phyloP scores from a whole-genome alignment of 2,113 vertebrate species.

The Notiomystis cincta region DNA sequence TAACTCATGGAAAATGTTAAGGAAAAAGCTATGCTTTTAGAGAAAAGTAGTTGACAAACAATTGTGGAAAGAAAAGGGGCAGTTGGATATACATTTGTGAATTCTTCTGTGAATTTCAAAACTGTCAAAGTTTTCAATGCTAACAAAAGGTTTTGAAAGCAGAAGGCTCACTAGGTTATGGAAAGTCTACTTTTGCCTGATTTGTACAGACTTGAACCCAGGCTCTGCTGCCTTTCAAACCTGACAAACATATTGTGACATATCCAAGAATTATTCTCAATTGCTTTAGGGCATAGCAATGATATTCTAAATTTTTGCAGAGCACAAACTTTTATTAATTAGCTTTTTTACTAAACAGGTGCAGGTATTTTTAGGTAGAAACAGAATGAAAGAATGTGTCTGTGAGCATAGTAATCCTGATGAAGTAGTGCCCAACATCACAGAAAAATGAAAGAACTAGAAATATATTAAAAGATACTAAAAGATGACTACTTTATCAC shows the following conservation, averaged over 20 bases:
- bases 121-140: neutral
- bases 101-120: neutral
- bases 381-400: neutral
- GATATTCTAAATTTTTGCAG: neutral
- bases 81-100: neutral
- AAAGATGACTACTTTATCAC: neutral
- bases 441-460: neutral
- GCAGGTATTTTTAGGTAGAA: neutral
- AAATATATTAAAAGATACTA: neutral
- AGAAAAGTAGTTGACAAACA: neutral
- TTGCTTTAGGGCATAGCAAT: neutral
- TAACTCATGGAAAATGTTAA: neutral
- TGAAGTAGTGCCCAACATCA: neutral
- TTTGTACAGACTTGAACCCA: neutral
- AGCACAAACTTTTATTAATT: neutral
- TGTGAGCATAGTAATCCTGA: neutral
- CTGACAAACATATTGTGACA: neutral
- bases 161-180: neutral
- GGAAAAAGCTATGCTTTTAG: neutral
- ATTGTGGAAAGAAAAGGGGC: neutral
- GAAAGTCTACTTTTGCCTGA: neutral
- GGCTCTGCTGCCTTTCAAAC: neutral
- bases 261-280: neutral
- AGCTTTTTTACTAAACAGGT: neutral
- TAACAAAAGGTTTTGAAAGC: neutral